Base-by-base conservation (phyloP, 1,140 invertebrate species). In the Calosoma granatense region DNA sequence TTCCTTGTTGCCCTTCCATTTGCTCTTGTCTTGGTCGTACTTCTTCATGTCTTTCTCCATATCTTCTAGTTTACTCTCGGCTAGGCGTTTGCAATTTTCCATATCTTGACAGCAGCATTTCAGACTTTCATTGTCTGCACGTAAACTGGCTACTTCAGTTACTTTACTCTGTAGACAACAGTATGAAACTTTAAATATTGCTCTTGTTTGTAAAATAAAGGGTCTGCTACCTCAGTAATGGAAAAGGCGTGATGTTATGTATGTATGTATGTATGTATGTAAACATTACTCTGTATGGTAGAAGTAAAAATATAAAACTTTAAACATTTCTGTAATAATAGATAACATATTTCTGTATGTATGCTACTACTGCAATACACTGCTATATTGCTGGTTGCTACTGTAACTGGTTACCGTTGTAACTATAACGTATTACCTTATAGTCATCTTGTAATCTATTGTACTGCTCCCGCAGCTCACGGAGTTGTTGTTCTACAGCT, bases 361-460 rank as follows among this genome's bases (percentile, higher is more conserved):
- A n/a, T n/a, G n/a, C n/a, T n/a, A n/a, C n/a, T n/a, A n/a, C n/a
- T n/a, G n/a, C n/a, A n/a, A n/a, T n/a, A n/a, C n/a, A n/a, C n/a
- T n/a, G n/a, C n/a, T n/a, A n/a, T n/a, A n/a, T n/a, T n/a, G n/a
- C n/a, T n/a, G n/a, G n/a, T n/a, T n/a, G n/a, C n/a, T n/a, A n/a
- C n/a, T n/a, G n/a, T n/a, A n/a, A n/a, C n/a, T n/a, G n/a, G n/a
- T n/a, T n/a, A n/a, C n/a, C n/a, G n/a, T n/a, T n/a, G n/a, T n/a
- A n/a, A n/a, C n/a, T n/a, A n/a, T n/a, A n/a, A n/a, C n/a, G n/a
- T n/a, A n/a, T n/a, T n/a, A 64, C 72, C 62, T 75, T 80, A 57
- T 77, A 81, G 63, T 81, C 78, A 56, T 80, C 76, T 61, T 79
- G 77, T 2, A 81, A 66, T 22, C 73, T 67, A 11, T 66, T 67